Evolutionary conservation across 1,140 invertebrate species (phyloP).

Genomic region (Triops cancriformis): DNA sequence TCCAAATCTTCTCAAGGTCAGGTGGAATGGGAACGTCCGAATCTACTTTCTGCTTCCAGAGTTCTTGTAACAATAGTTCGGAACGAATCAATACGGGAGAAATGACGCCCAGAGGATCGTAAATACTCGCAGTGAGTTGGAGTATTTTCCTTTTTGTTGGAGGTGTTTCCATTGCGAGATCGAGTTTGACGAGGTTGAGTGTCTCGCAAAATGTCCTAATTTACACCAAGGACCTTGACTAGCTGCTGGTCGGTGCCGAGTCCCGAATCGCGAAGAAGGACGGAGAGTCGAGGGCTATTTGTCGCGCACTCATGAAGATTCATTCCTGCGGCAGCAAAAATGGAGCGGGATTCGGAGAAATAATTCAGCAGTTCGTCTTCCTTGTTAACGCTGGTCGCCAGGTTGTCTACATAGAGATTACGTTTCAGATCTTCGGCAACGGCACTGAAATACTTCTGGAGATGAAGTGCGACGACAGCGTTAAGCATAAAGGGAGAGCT

Average conservation of each 20-base stretch:
- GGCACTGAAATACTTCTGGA: neutral
- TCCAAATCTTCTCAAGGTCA: too few species aligned
- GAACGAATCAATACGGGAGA: too few species aligned
- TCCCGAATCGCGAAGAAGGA: too few species aligned
- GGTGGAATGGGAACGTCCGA: slow-evolving; percentile 29
- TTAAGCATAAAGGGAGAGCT: too few species aligned
- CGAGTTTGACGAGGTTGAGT: too few species aligned
- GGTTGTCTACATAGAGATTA: slow-evolving; percentile 25
- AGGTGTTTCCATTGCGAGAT: too few species aligned
- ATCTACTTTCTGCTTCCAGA: slow-evolving; percentile 28
- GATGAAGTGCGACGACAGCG: slow-evolving; percentile 4
- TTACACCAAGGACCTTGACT: slow-evolving; percentile 20
- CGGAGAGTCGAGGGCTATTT: neutral
- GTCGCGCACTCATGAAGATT: slow-evolving; percentile 15
- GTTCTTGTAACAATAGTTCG: slow-evolving; percentile 28
- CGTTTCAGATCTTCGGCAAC: slow-evolving; percentile 5
- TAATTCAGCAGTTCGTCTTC: neutral
- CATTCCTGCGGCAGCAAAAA: slow-evolving; percentile 16
- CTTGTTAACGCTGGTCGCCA: neutral
- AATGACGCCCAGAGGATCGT: too few species aligned
- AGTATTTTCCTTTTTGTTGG: too few species aligned
- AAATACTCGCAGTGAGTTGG: too few species aligned
- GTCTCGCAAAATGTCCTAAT: neutral
- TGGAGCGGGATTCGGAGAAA: neutral
- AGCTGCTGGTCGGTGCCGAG: neutral